Evolutionary conservation across 2,113 vertebrate species (phyloP).

Genomic region (Notechis scutatus): DNA sequence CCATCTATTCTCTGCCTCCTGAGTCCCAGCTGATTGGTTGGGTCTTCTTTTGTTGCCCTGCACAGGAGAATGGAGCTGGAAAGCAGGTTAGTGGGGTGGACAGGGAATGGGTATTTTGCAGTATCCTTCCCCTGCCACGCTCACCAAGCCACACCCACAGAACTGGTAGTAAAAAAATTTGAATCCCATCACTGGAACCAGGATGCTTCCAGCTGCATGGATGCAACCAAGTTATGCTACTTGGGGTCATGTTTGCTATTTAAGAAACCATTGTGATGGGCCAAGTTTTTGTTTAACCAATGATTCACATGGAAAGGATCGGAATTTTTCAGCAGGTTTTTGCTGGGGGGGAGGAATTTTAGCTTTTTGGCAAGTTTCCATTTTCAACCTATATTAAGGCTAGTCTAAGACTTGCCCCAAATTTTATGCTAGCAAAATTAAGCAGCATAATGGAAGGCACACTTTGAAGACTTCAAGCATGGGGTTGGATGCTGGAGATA

Average conservation of each 20-base stretch:
- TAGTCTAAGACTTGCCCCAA: background rate
- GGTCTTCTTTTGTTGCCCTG: too few species aligned
- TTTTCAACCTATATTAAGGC: background rate
- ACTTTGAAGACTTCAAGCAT: background rate
- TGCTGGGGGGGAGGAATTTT: background rate
- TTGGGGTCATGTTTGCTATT: background rate
- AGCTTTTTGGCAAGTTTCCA: background rate
- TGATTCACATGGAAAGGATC: background rate
- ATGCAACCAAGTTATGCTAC: background rate
- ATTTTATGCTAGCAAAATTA: background rate
- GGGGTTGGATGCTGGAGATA: background rate
- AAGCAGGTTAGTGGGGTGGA: too few species aligned
- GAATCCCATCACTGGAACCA: background rate
- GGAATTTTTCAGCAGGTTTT: background rate
- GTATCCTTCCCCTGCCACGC: too few species aligned
- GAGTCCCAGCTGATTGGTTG: too few species aligned
- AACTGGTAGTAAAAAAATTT: too few species aligned
- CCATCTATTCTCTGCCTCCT: too few species aligned
- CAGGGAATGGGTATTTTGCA: too few species aligned
- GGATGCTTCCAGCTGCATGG: background rate
- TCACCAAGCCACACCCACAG: too few species aligned
- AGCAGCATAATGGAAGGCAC: background rate
- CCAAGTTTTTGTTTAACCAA: background rate
- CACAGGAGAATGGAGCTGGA: too few species aligned
- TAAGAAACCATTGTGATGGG: background rate